These are phyloP conservation scores for Mythimna pallens DNA, from an alignment of 2,888 invertebrate species.

Conservation along the genomic window DNA sequence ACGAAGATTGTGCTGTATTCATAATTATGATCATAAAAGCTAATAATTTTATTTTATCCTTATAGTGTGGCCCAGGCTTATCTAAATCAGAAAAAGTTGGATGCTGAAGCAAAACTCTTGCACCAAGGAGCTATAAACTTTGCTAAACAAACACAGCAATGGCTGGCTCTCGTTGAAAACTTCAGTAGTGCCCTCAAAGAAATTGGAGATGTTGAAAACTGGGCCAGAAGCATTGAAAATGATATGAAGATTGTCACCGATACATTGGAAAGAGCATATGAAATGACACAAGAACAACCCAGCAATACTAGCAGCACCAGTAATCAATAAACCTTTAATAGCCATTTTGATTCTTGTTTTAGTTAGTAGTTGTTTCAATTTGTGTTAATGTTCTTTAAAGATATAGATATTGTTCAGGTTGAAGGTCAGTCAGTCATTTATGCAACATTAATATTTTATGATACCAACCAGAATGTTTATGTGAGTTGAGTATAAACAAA, in stretches of 20 bases:
- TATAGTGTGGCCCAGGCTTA: conserved; percentile 99
- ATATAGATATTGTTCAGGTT: neutral
- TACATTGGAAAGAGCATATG: conserved; percentile 98
- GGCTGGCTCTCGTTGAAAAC: conserved; percentile 97
- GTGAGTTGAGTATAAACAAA: neutral
- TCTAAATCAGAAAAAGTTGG: conserved; percentile 98
- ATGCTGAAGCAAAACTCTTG: conserved; percentile 98
- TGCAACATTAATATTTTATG: neutral
- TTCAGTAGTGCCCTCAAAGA: conserved; percentile 97
- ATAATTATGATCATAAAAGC: neutral
- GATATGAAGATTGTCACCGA: conserved; percentile 98
- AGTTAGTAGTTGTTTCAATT: conserved; percentile 15
- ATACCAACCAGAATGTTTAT: neutral
- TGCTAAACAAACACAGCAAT: conserved; percentile 98
- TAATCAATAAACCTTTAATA: conserved; percentile 64
- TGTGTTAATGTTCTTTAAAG: neutral
- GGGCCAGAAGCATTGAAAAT: conserved; percentile 98
- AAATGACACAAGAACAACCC: conserved; percentile 90
- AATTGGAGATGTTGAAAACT: conserved; percentile 99
- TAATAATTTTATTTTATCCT: neutral
- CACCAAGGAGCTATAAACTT: conserved; percentile 98
- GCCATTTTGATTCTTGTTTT: conserved; percentile 24
- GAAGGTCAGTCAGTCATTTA: neutral
- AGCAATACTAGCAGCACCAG: conserved; percentile 65
- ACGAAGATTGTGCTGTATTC: neutral